Conservation (phyloP, 1,140 invertebrate genomes). For the Eufriesea mexicana region DNA sequence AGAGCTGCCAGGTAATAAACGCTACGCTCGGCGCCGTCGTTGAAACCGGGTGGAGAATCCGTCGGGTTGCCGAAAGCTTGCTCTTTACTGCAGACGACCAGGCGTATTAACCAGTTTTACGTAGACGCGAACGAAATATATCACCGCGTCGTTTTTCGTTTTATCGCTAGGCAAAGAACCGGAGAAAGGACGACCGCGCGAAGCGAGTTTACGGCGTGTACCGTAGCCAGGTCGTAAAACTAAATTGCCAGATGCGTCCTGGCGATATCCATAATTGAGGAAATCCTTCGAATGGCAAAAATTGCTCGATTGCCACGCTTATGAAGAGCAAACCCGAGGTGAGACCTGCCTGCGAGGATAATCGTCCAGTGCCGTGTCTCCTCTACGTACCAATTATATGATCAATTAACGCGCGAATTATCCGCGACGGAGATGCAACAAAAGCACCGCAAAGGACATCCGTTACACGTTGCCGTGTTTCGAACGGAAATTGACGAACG, state of each 20-base stretch:
- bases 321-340: not conserved
- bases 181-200: not conserved
- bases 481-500: not conserved
- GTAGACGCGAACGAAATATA: not conserved
- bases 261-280: not conserved
- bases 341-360: not conserved
- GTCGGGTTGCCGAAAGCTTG: no score
- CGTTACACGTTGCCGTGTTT: not conserved
- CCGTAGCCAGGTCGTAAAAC: not conserved
- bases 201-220: not conserved
- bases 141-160: not conserved
- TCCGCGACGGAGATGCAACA: not conserved
- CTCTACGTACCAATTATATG: not conserved
- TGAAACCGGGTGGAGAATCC: not conserved
- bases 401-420: not conserved
- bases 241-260: not conserved
- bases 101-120: not conserved
- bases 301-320: not conserved
- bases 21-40: not conserved
- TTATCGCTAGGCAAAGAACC: not conserved
- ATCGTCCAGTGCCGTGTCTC: not conserved
- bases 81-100: not conserved
- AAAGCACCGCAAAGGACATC: not conserved
- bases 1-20: not conserved
- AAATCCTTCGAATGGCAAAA: not conserved